Evolutionary conservation across 2,797 vertebrate genomes (phyloP).

Genomic region (Mallotus villosus): DNA sequence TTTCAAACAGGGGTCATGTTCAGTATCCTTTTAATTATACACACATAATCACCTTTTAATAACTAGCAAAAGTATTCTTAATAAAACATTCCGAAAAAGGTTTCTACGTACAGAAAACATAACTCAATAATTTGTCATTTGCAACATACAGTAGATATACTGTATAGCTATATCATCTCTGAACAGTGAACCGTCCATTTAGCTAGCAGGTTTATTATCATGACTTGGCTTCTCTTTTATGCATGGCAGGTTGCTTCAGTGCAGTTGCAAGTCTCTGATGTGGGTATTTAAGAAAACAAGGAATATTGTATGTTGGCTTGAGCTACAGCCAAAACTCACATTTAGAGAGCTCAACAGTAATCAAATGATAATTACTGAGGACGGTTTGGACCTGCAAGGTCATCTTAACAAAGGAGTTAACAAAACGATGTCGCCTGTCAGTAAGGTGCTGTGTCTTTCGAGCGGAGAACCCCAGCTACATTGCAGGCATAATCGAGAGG

Average conservation of each 20-base stretch:
- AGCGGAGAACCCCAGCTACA: conserved; percentile 34
- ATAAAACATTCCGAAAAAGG: too few species aligned
- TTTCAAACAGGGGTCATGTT: too few species aligned
- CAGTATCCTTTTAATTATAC: too few species aligned
- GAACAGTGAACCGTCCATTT: conserved; percentile 6
- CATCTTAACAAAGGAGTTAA: conserved; percentile 11
- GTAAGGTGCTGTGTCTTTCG: conserved; percentile 40
- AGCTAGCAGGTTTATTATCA: neutral
- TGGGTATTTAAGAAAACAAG: neutral
- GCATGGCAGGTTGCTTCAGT: too few species aligned
- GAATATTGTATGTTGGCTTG: neutral
- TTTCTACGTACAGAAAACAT: too few species aligned
- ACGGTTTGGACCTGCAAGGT: conserved; percentile 18
- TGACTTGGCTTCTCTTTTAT: neutral
- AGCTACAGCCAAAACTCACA: conserved; percentile 14
- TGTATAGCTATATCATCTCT: neutral
- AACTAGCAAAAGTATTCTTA: too few species aligned
- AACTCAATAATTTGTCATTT: too few species aligned
- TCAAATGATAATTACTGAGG: conserved; percentile 23
- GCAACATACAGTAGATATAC: too few species aligned
- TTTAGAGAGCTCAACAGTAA: conserved; percentile 2
- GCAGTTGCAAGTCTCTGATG: too few species aligned
- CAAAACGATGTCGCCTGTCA: conserved; percentile 33
- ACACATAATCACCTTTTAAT: too few species aligned
- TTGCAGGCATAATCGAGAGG: conserved; percentile 57